These are phyloP conservation scores for Microcebus tavaratra DNA, from an alignment of 2,113 vertebrate species.

Conservation along the genomic window DNA sequence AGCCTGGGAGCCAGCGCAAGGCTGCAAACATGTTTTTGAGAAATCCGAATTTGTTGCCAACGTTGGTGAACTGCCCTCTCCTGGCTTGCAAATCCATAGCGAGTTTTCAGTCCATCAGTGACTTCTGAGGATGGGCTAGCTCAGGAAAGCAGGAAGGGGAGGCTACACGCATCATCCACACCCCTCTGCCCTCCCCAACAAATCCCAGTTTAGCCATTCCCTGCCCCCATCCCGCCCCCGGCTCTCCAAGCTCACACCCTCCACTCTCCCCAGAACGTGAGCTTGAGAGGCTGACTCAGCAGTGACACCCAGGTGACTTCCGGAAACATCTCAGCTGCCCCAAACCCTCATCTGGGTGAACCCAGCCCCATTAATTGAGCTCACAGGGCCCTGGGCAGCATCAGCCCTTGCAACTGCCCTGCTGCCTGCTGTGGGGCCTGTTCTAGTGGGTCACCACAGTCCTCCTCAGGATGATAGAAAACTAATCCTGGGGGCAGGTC, in stretches of 20 bases:
- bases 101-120: background rate
- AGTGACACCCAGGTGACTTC: slow-evolving; percentile 50
- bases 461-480: background rate
- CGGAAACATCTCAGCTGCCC: background rate
- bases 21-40: background rate
- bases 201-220: background rate
- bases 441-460: slow-evolving; percentile 40
- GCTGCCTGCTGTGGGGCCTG: background rate
- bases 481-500: background rate
- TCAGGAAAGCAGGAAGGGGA: background rate
- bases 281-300: slow-evolving; percentile 49
- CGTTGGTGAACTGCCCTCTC: background rate
- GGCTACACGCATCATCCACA: background rate
- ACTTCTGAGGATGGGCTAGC: background rate
- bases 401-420: background rate
- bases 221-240: background rate
- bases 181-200: background rate
- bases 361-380: slow-evolving; percentile 54
- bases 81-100: background rate
- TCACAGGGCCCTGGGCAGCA: background rate
- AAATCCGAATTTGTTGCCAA: background rate
- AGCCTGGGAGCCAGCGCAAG: fast-evolving
- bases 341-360: background rate
- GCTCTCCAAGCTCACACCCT: background rate
- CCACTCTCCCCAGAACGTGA: background rate